Base-by-base conservation (phyloP, 2,113 vertebrate species). In the Arenaria interpres region DNA sequence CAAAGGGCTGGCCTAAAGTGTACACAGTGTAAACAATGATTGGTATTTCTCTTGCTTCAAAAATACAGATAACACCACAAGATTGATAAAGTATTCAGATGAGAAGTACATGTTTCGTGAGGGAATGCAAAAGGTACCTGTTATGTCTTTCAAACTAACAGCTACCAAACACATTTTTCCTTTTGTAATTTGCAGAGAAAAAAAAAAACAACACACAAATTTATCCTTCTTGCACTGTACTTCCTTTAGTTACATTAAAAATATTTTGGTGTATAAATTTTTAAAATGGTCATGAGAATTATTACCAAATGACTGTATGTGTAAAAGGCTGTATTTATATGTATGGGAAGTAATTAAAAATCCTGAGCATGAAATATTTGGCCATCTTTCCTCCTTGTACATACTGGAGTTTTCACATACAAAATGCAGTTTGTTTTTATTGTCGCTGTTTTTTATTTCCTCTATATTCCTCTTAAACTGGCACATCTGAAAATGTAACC, bases 1-100 rank as follows among this genome's bases (percentile, higher is more conserved):
- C 98, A 98, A 98, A 98, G 98, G 98, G 97, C 98, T 98, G 97
- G 97, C 98, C 98, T 98, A 97, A 97, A 98, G 98, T 98, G 98
- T 98, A 98, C 97, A 98, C 94, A 98, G 98, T 98, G 98, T 98
- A 98, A 98, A 98, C 98, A 98, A 98, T 96, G 97, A 97, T 97
- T 97, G 96, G 94, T 98, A 98, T 92, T 97, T 97, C 87, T 98
- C 97, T 97, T 97, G 97, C 97, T 98, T 98, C 97, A 98, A 98
- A 98, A 98, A 97, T 97, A 97, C 96, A 97, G 94, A 96, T 97
- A 97, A 98, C 98, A 97, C 93, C 97, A 98, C 92, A 96, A 98
- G 96, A 98, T 94, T 97, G 95, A 97, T 96, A 97, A 96, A 97
- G 93, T 96, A 88, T 94, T 96, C 74, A 67, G 96, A 97, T 96